phyloP scores from a whole-genome alignment of 2,888 invertebrate genomes.

The Erebia ligea region DNA sequence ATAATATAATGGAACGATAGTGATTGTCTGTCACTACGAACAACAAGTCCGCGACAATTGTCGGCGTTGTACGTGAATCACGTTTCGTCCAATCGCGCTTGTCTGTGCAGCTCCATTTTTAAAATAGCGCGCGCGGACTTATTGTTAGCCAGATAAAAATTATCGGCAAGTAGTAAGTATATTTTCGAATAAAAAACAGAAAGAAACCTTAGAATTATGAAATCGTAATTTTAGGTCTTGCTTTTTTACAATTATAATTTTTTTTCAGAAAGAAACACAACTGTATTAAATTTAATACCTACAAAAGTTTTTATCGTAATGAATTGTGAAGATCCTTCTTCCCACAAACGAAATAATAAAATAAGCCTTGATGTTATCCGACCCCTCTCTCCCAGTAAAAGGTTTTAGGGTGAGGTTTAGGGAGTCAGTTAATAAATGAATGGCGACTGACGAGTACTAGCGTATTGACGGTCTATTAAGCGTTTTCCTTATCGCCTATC shows the following conservation, averaged over 20 bases:
- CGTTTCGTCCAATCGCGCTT: too few relatives aligned
- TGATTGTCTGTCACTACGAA: neutral
- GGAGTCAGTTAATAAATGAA: slow-evolving; percentile 9
- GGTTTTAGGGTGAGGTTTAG: slow-evolving; percentile 4
- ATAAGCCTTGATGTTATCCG: neutral
- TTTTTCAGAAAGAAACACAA: neutral
- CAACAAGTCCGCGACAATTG: too few relatives aligned
- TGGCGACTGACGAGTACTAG: slow-evolving; percentile 6
- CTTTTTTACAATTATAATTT: neutral
- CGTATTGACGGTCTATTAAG: slow-evolving; percentile 14
- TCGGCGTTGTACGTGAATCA: too few relatives aligned
- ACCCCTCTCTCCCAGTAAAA: neutral
- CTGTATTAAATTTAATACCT: slow-evolving; percentile 6
- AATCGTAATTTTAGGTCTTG: too few relatives aligned
- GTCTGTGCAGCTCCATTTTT: too few relatives aligned
- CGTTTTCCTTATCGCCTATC: slow-evolving; percentile 11
- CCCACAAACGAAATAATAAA: neutral
- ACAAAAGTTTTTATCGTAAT: slow-evolving; percentile 3
- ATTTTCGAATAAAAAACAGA: too few relatives aligned
- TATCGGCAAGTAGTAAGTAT: too few relatives aligned
- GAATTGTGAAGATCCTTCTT: neutral
- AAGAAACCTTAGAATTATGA: too few relatives aligned
- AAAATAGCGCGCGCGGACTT: too few relatives aligned
- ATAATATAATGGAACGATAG: neutral
- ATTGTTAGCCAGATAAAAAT: too few relatives aligned